Evolutionary conservation across 2,888 invertebrate species (phyloP).

Genomic region (Drosophila pseudotalamancana): DNA sequence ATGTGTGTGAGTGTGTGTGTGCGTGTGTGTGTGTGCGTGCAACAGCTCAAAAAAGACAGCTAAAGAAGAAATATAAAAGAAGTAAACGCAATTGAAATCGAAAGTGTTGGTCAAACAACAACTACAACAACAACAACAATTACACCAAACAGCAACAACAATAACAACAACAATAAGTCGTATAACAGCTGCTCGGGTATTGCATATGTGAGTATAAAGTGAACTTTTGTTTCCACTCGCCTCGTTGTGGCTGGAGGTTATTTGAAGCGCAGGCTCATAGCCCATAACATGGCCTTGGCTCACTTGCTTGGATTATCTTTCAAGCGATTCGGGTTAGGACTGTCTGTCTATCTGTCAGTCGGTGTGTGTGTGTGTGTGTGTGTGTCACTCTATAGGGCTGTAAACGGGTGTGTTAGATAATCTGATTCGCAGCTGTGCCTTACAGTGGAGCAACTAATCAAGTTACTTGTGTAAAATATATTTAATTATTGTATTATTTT

Average conservation of each 20-base stretch:
- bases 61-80: slow-evolving; percentile 53
- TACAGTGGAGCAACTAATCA: not conserved
- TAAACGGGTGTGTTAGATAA: slow-evolving; percentile 10
- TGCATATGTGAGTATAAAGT: slow-evolving; percentile 47
- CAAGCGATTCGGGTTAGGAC: slow-evolving; percentile 41
- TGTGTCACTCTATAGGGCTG: slow-evolving; percentile 11
- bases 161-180: slow-evolving; percentile 16
- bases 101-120: slow-evolving; percentile 70
- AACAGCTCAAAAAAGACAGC: slow-evolving; percentile 17
- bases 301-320: slow-evolving; percentile 53
- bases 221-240: slow-evolving; percentile 37
- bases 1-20: slow-evolving; percentile 9
- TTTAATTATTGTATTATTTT: not conserved
- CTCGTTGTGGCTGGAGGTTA: slow-evolving; percentile 43
- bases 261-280: slow-evolving; percentile 63
- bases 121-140: slow-evolving; percentile 14
- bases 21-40: slow-evolving; percentile 29
- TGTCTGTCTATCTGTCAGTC: not conserved
- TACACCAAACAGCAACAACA: slow-evolving; percentile 45
- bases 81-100: slow-evolving; percentile 79
- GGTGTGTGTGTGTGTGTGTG: too few species aligned
- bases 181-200: slow-evolving; percentile 51
- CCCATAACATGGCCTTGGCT: slow-evolving; percentile 71
- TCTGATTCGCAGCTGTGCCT: slow-evolving; percentile 1
- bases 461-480: not conserved